Conservation (phyloP, 2,888 invertebrate species). For the Cheilosia vulpina region DNA sequence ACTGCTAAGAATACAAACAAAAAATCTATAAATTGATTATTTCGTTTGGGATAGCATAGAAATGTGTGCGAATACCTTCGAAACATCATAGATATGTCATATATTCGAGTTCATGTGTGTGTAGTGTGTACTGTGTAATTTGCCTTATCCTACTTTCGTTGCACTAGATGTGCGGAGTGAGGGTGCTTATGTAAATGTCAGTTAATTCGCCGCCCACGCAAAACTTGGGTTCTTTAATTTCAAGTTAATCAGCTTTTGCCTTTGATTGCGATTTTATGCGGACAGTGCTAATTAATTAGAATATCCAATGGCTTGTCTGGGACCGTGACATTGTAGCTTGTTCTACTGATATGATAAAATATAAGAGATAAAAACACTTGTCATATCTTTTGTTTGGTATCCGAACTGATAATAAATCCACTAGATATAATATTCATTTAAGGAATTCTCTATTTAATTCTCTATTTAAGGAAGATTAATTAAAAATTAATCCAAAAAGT, state of each 20-base stretch:
- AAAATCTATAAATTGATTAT: slow-evolving; percentile 75
- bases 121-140: background rate
- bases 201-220: slow-evolving; percentile 13
- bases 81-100: background rate
- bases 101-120: background rate
- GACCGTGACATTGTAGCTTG: background rate
- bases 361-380: slow-evolving; percentile 9
- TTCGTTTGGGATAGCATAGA: slow-evolving; percentile 9
- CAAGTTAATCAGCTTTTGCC: slow-evolving; percentile 8
- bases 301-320: background rate
- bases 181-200: slow-evolving; percentile 13
- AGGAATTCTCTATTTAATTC: no score
- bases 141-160: background rate
- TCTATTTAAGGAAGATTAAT: background rate
- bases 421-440: background rate
- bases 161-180: background rate
- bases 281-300: slow-evolving; percentile 35
- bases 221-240: slow-evolving; percentile 2
- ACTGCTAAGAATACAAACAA: slow-evolving; percentile 14
- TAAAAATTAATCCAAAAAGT: background rate
- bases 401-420: background rate
- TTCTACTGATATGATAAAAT: background rate
- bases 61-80: slow-evolving; percentile 3
- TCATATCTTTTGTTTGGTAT: slow-evolving; percentile 18
- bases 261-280: slow-evolving; percentile 7